phyloP scores from a whole-genome alignment of 2,888 invertebrate species.

The Beris morrisii region DNA sequence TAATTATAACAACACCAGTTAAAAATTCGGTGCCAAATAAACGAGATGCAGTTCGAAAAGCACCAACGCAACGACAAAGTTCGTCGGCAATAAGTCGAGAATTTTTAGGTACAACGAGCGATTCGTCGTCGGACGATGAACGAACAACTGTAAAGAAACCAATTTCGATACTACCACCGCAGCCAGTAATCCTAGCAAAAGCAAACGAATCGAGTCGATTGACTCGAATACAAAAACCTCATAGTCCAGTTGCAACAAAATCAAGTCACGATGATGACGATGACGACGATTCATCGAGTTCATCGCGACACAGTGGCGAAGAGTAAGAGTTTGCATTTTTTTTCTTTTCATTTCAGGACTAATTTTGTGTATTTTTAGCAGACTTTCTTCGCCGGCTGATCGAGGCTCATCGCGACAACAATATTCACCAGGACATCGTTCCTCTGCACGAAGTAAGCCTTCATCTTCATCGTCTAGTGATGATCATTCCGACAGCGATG shows the following conservation, averaged over 20 bases:
- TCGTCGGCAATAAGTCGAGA: slow-evolving; percentile 45
- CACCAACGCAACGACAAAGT: slow-evolving; percentile 45
- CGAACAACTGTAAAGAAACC: slow-evolving; percentile 53
- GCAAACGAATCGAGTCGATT: slow-evolving; percentile 43
- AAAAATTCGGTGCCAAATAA: slow-evolving; percentile 42
- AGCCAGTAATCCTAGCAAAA: slow-evolving; percentile 45
- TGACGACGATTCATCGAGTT: slow-evolving; percentile 41
- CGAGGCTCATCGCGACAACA: slow-evolving; percentile 41
- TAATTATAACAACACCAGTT: slow-evolving; percentile 47
- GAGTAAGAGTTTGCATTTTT: slow-evolving; percentile 28
- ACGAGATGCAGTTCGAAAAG: slow-evolving; percentile 36
- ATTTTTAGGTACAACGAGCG: slow-evolving; percentile 43
- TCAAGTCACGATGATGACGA: slow-evolving; percentile 41
- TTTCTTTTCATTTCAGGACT: background rate
- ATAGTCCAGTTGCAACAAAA: slow-evolving; percentile 39
- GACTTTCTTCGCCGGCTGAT: slow-evolving; percentile 39
- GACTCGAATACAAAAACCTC: slow-evolving; percentile 30
- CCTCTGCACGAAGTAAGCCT: slow-evolving; percentile 44
- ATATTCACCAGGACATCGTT: slow-evolving; percentile 42
- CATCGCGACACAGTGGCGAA: slow-evolving; percentile 44
- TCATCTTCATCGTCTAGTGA: slow-evolving; percentile 41
- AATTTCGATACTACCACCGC: slow-evolving; percentile 41
- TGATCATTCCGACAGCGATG: slow-evolving; percentile 45
- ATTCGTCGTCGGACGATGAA: slow-evolving; percentile 43
- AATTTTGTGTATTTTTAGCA: slow-evolving; percentile 31